Conservation (phyloP, 2,113 vertebrate genomes). For the Mellivora capensis region DNA sequence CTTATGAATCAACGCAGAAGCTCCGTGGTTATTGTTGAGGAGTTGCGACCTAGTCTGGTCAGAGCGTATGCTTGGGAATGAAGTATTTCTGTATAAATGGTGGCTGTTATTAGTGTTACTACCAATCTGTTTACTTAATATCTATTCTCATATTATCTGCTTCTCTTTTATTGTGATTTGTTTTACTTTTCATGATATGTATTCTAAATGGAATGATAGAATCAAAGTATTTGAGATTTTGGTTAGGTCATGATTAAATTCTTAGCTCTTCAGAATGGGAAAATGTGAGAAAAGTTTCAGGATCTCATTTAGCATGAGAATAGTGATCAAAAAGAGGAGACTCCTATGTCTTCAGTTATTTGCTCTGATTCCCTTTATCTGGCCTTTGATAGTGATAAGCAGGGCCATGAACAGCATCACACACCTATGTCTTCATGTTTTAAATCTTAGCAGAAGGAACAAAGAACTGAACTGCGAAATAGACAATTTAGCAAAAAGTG, state of each 20-base stretch:
- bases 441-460: not conserved
- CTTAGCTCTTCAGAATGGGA: not conserved
- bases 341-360: not conserved
- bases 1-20: not conserved
- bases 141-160: not conserved
- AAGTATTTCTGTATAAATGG: not conserved
- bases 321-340: not conserved
- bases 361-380: not conserved
- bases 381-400: not conserved
- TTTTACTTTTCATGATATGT: not conserved
- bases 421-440: not conserved
- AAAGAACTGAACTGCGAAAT: not conserved
- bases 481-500: not conserved
- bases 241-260: not conserved
- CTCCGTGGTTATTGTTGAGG: not conserved
- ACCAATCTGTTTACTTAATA: not conserved
- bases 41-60: not conserved
- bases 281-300: not conserved
- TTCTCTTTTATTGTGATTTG: not conserved
- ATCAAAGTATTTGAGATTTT: not conserved
- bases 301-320: not conserved
- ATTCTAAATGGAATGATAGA: not conserved
- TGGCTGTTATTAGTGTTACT: not conserved
- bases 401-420: not conserved
- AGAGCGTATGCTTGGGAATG: not conserved